Evolutionary conservation across 2,888 invertebrate species (phyloP).

Genomic region (Drosophila villosipedis): DNA sequence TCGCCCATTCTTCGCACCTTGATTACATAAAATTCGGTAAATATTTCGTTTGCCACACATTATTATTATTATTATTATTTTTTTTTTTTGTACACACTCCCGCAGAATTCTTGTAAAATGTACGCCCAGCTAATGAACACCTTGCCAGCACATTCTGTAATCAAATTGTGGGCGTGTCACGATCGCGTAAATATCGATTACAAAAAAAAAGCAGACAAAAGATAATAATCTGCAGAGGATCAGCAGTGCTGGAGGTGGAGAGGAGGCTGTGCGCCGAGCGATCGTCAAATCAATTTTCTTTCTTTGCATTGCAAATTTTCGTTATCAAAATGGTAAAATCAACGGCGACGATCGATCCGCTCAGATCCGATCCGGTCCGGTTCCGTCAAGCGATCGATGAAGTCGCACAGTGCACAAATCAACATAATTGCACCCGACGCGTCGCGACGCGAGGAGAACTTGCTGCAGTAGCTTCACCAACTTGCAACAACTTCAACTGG

Average conservation of each 20-base stretch:
- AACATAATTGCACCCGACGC: constrained; percentile 72
- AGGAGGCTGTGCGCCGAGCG: constrained; percentile 25
- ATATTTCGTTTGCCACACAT: constrained; percentile 28
- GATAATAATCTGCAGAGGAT: constrained; percentile 49
- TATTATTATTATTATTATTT: constrained; percentile 17
- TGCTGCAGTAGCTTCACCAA: constrained; percentile 5
- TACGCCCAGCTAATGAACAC: constrained; percentile 62
- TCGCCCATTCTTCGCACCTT: constrained; percentile 39
- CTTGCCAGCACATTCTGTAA: constrained; percentile 46
- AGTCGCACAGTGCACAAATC: constrained; percentile 72
- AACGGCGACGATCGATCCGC: constrained; percentile 37
- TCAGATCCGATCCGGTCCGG: constrained; percentile 13
- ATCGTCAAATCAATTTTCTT: constrained; percentile 78
- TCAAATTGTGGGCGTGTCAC: constrained; percentile 71
- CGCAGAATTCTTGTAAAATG: constrained; percentile 28
- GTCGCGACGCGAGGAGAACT: constrained; percentile 26
- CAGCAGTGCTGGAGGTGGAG: constrained; percentile 16
- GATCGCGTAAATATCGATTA: constrained; percentile 32
- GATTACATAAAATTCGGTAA: constrained; percentile 22
- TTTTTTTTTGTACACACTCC: constrained; percentile 13
- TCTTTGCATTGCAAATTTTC: constrained; percentile 79
- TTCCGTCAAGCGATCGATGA: constrained; percentile 54
- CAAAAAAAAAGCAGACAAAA: constrained; percentile 5
- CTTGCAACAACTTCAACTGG: constrained; percentile 31
- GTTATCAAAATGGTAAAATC: constrained; percentile 64